Evolutionary conservation across 2,888 invertebrate genomes (phyloP).

Genomic region (Sialis fuliginosa): DNA sequence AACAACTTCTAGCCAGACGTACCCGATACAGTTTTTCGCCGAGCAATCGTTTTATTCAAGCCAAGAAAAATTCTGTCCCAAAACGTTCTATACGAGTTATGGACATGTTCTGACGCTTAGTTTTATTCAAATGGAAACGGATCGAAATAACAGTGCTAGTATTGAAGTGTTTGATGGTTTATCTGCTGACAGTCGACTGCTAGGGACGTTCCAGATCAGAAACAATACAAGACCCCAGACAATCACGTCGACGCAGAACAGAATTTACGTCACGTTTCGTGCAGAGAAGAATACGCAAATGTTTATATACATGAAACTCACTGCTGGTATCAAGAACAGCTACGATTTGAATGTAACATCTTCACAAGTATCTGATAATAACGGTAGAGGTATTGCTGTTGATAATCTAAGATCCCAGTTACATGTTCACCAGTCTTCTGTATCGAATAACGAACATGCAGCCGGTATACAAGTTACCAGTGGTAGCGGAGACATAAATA

Average conservation of each 20-base stretch:
- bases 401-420: constrained; percentile 80
- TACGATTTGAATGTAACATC: constrained; percentile 79
- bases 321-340: constrained; percentile 57
- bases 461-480: constrained; percentile 80
- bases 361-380: constrained; percentile 72
- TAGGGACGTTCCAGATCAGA: constrained; percentile 53
- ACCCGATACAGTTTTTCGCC: constrained; percentile 66
- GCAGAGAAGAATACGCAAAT: constrained; percentile 56
- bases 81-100: constrained; percentile 58
- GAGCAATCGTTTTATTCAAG: constrained; percentile 61
- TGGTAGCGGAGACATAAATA: constrained; percentile 87
- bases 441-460: constrained; percentile 75
- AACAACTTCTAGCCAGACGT: constrained; percentile 68
- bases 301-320: constrained; percentile 59
- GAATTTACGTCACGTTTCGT: constrained; percentile 61
- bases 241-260: constrained; percentile 62
- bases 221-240: constrained; percentile 83
- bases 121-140: constrained; percentile 64
- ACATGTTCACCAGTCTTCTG: constrained; percentile 65
- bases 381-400: constrained; percentile 86
- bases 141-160: constrained; percentile 52
- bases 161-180: constrained; percentile 68
- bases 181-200: constrained; percentile 45
- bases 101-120: constrained; percentile 74
- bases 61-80: constrained; percentile 53